Conservation (phyloP, 2,113 vertebrate species). For the Lamprologus speciosus region DNA sequence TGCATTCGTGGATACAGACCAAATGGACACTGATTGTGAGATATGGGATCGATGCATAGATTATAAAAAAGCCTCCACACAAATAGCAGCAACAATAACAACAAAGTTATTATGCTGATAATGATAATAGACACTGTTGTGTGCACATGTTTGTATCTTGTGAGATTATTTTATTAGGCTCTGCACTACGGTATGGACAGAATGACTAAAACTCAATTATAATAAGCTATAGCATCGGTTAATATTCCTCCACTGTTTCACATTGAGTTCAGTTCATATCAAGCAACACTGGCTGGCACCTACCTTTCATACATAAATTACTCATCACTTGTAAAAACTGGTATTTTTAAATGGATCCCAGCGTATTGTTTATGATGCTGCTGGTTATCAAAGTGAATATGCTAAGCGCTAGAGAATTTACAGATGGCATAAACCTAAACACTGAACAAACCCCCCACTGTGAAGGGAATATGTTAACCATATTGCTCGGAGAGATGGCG, state of each 20-base stretch:
- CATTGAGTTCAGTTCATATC: not conserved
- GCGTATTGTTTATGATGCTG: slow-evolving; percentile 29
- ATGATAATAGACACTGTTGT: not conserved
- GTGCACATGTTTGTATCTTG: not conserved
- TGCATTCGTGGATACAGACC: not conserved
- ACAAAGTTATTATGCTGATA: not conserved
- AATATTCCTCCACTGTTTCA: not conserved
- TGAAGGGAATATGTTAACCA: slow-evolving; percentile 23
- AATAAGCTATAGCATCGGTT: not conserved
- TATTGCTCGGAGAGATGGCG: not conserved
- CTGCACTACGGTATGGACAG: not conserved
- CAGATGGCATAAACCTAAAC: slow-evolving; percentile 35
- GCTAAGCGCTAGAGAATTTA: not conserved
- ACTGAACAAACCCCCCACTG: not conserved
- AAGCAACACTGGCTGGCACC: not conserved
- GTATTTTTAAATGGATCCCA: not conserved
- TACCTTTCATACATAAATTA: not conserved
- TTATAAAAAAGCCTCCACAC: not conserved
- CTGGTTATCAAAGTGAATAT: slow-evolving; percentile 30
- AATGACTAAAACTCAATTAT: not conserved
- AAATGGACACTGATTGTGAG: not conserved
- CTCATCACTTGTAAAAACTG: not conserved
- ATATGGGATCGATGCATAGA: not conserved
- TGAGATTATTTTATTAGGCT: not conserved
- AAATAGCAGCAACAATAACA: not conserved